phyloP scores from a whole-genome alignment of 2,888 invertebrate genomes.

The Ypsolopha sequella region DNA sequence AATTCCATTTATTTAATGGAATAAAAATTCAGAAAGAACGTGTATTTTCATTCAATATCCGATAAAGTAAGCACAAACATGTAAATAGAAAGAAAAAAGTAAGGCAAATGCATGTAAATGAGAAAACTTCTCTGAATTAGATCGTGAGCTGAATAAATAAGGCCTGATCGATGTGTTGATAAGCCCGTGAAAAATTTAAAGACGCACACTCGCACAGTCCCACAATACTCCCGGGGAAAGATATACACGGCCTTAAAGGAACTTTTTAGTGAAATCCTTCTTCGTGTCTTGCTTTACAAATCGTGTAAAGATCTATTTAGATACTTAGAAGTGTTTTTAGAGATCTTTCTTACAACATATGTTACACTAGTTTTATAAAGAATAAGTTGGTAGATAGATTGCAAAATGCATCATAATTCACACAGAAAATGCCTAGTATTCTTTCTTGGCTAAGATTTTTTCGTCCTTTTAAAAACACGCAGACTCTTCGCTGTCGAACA shows the following conservation, averaged over 20 bases:
- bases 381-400: no score
- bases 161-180: slow-evolving; percentile 58
- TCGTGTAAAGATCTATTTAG: no score
- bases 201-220: slow-evolving; percentile 11
- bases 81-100: slow-evolving; percentile 38
- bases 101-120: slow-evolving; percentile 50
- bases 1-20: no score
- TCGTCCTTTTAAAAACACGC: not conserved
- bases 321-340: no score
- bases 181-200: slow-evolving; percentile 47
- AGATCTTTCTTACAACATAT: no score
- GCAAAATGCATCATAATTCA: no score
- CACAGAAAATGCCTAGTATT: not conserved
- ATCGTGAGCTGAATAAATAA: slow-evolving; percentile 60
- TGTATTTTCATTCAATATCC: slow-evolving; percentile 39
- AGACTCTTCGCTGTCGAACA: not conserved
- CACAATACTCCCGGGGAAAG: not conserved
- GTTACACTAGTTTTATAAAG: no score
- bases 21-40: slow-evolving; percentile 20
- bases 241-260: no score
- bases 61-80: slow-evolving; percentile 43
- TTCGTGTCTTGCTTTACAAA: no score
- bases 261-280: no score
- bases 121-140: slow-evolving; percentile 53
- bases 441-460: not conserved